Percentiles rank a stretch among this genome's conserved stretches.
phyloP scores from a whole-genome alignment of 2,888 invertebrate genomes.

The Aphrophora alni region DNA sequence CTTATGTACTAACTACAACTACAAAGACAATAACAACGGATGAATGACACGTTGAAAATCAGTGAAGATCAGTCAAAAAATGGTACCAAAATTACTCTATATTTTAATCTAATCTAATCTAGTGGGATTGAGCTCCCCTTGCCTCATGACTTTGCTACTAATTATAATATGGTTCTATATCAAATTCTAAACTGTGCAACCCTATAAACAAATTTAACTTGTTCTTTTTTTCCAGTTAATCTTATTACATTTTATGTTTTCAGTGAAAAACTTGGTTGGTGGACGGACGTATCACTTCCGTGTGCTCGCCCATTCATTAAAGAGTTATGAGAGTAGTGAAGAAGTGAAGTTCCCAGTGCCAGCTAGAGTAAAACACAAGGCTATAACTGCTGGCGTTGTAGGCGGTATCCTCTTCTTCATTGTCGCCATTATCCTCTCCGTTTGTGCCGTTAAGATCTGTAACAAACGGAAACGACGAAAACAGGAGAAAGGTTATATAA shows the following conservation, averaged over 20 bases:
- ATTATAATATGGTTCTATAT: no score
- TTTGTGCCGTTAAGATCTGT: conserved; percentile 97
- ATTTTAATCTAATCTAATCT: no score
- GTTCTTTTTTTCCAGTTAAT: no score
- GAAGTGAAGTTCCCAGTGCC: conserved; percentile 89
- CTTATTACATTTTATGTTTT: conserved; percentile 50
- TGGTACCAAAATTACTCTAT: no score
- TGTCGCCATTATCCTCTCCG: conserved; percentile 95
- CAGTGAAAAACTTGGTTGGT: conserved; percentile 90
- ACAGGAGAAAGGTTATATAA: conserved; percentile 88
- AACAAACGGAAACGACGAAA: conserved; percentile 96
- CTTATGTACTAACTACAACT: no score
- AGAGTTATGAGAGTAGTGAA: conserved; percentile 86
- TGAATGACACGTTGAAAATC: no score
- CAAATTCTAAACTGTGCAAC: no score
- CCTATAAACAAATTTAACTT: no score
- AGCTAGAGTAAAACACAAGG: conserved; percentile 91
- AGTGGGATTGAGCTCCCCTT: no score
- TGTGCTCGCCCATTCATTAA: conserved; percentile 86
- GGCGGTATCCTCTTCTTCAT: conserved; percentile 97
- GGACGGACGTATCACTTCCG: conserved; percentile 92
- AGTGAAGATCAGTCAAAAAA: no score
- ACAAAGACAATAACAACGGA: no score
- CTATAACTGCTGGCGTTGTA: conserved; percentile 94
- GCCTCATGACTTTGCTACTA: no score